Percentiles rank a stretch among this genome's conserved stretches.
phyloP scores from a whole-genome alignment of 1,140 invertebrate genomes.

The Drosophila tristis region DNA sequence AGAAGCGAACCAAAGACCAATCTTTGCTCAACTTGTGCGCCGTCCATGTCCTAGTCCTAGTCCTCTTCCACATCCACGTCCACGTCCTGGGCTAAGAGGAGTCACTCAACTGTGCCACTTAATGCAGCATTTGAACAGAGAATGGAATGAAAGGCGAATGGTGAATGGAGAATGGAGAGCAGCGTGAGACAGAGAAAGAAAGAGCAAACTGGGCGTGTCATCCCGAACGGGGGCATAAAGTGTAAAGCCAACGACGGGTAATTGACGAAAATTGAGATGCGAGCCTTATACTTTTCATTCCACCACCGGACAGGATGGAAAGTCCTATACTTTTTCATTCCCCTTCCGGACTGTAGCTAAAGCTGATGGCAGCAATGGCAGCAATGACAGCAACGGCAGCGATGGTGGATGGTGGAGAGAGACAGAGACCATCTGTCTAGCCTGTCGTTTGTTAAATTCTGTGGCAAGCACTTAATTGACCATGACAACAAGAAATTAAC shows the following conservation, averaged over 20 bases:
- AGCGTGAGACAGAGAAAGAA: conserved; percentile 10
- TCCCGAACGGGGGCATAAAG: conserved; percentile 50
- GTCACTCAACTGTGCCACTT: conserved; percentile 73
- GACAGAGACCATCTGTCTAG: conserved; percentile 19
- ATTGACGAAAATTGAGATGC: conserved; percentile 77
- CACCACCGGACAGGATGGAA: conserved; percentile 8
- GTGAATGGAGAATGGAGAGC: conserved; percentile 21
- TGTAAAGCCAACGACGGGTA: conserved; percentile 60
- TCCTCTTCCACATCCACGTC: background rate
- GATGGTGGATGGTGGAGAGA: too few species aligned
- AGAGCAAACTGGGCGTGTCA: conserved; percentile 44
- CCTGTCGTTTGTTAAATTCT: conserved; percentile 28
- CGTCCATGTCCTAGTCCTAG: conserved; percentile 9
- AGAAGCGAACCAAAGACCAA: conserved; percentile 47
- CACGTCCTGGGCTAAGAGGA: conserved; percentile 39
- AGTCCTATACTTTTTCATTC: conserved; percentile 58
- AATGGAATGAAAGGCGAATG: conserved; percentile 43
- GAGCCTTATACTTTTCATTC: conserved; percentile 63
- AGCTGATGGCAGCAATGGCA: background rate
- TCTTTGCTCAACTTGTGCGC: conserved; percentile 30
- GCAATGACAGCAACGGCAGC: background rate
- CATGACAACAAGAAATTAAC: conserved; percentile 80
- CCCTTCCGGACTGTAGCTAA: conserved; percentile 8
- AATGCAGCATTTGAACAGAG: conserved; percentile 72
- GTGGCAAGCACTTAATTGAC: conserved; percentile 72